These are phyloP conservation scores for Urocynchramus pylzowi DNA, from an alignment of 2,113 vertebrate genomes.

Conservation along the genomic window DNA sequence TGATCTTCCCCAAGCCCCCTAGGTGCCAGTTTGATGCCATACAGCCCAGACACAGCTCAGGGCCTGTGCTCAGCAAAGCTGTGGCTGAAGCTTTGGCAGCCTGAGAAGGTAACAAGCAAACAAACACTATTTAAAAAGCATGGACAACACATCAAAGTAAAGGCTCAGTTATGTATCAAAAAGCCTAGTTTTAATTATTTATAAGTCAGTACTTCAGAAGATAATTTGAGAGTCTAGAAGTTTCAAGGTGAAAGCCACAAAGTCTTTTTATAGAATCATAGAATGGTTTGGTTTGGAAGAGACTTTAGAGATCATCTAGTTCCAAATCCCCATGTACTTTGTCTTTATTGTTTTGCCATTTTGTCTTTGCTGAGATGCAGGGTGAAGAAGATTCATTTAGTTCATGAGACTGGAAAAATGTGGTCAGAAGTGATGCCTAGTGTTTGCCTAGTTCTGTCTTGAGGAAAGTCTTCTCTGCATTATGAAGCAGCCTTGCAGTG, in stretches of 20 bases:
- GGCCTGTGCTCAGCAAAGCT: background rate
- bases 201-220: background rate
- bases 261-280: background rate
- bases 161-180: background rate
- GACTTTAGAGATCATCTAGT: background rate
- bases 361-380: background rate
- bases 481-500: background rate
- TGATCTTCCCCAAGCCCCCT: background rate
- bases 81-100: background rate
- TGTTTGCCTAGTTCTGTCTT: background rate
- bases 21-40: background rate
- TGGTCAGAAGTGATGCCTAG: background rate
- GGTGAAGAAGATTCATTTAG: background rate
- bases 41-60: rapidly evolving
- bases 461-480: background rate
- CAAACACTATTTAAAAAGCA: background rate
- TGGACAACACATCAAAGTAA: background rate
- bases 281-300: background rate
- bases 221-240: background rate
- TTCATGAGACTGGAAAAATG: background rate
- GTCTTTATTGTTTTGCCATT: background rate
- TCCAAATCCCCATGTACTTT: background rate
- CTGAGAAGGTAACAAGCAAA: background rate
- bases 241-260: background rate
- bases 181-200: background rate